Evolutionary conservation across 2,797 vertebrate genomes (phyloP), one percentile per base, ranked within the genome.

Genomic region (Oryzias sinensis): DNA sequence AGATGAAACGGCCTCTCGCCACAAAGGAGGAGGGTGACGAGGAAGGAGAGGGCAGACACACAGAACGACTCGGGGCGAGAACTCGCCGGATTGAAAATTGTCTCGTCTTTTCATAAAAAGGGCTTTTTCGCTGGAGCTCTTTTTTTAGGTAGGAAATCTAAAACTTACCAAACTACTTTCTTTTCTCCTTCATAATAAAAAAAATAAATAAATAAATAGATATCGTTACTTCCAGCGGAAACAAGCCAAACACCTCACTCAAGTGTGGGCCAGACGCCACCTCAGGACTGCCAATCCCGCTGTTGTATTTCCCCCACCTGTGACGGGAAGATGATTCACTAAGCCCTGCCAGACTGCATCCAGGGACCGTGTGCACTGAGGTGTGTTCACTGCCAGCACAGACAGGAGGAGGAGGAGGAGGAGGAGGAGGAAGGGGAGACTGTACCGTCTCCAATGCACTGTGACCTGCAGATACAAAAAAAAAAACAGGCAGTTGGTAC

Each of bases 281-380:
- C 85, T 86, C 86, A 80, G 71, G 74, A 82, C 77, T 83, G 85
- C 85, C 85, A 88, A 84, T 88, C 83, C 82, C 79, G 45, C 82
- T 77, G 81, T 80, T 84, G 77, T 84, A 76, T 78, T 85, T 81
- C 75, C 81, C 63, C 81, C 82, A 87, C 86, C 87, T 85, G 87
- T 86, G 86, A 82, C 63, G 73, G 77, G 80, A 84, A 82, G 77
- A 86, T 88, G 86, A 87, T 83, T 87, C 89, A 89, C 80, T 69
- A 33, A 72, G 76, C 65, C 70, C 71, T 82, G 89, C 87, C 88
- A 86, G 85, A 83, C 82, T 77, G 74, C 75, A 84, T 85, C 81
- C 47, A 66, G 78, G 81, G 81, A 79, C 68, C 24, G 65, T 74
- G 83, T 82, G 84, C 82, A 67, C 77, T 75, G 79, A 83, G 81